These are phyloP conservation scores for Podargus strigoides DNA, from an alignment of 2,797 vertebrate species.

Conservation along the genomic window DNA sequence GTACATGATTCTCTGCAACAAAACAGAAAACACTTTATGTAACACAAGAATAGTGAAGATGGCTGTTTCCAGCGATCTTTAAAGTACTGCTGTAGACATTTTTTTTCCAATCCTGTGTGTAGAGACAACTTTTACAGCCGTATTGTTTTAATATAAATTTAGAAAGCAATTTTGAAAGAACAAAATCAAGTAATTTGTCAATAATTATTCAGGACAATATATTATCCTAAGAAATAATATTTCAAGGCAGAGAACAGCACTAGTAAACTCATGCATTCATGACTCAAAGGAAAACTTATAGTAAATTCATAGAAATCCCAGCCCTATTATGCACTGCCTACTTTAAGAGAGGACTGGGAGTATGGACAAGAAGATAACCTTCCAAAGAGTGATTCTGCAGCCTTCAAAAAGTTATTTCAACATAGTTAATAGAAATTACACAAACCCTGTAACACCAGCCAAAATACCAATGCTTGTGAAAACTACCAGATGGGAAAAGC, in stretches of 20 bases:
- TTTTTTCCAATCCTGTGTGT: background rate
- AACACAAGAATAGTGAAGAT: background rate
- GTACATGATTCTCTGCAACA: background rate
- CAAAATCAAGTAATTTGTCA: background rate
- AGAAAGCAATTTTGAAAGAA: background rate
- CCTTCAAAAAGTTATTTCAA: slow-evolving; percentile 51
- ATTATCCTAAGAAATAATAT: background rate
- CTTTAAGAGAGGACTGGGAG: background rate
- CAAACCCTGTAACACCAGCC: slow-evolving; percentile 9
- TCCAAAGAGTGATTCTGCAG: slow-evolving; percentile 3
- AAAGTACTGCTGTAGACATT: background rate
- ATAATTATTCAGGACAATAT: background rate
- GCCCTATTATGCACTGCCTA: background rate
- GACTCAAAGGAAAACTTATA: background rate
- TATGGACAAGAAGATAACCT: slow-evolving; percentile 3
- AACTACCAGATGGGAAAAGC: slow-evolving; percentile 45
- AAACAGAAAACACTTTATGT: background rate
- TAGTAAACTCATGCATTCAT: background rate
- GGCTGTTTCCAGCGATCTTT: background rate
- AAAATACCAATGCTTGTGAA: slow-evolving; percentile 53
- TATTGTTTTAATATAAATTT: background rate
- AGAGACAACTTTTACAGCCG: background rate
- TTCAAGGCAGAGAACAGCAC: background rate
- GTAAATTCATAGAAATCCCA: slow-evolving; percentile 8
- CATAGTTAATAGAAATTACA: slow-evolving; percentile 47